phyloP scores from a whole-genome alignment of 2,113 vertebrate species.

The Eretmochelys imbricata region DNA sequence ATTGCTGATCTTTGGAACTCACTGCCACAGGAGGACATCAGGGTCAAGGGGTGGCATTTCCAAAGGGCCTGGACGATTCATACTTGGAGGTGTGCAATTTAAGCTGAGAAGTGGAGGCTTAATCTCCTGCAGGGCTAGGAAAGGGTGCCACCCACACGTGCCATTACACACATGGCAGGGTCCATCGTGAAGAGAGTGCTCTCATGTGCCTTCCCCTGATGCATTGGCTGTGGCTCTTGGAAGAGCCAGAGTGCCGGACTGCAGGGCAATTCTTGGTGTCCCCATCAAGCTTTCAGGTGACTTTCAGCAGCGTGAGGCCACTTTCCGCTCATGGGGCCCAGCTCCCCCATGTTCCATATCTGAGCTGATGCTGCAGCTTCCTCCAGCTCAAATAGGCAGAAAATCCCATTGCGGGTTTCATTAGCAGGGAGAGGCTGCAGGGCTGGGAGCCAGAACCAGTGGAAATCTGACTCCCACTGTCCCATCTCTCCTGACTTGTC shows the following conservation, averaged over 20 bases:
- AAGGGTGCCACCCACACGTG: too few species aligned
- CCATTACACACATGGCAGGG: too few species aligned
- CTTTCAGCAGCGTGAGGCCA: not conserved
- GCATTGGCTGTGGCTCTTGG: too few species aligned
- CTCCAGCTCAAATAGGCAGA: not conserved
- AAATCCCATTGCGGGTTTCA: not conserved
- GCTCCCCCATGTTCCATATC: not conserved
- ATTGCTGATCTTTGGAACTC: not conserved
- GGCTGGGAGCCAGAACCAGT: not conserved
- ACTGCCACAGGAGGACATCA: not conserved
- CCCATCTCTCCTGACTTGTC: not conserved
- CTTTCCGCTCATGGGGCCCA: not conserved
- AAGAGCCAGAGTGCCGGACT: too few species aligned
- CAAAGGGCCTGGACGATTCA: not conserved
- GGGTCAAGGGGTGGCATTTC: not conserved
- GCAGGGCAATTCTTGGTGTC: not conserved
- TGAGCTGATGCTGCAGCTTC: not conserved
- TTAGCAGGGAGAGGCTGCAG: not conserved
- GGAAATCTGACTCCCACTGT: not conserved
- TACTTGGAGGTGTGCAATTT: not conserved
- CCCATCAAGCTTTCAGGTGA: not conserved
- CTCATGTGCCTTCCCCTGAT: too few species aligned
- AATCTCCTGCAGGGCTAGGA: too few species aligned
- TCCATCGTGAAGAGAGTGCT: too few species aligned
- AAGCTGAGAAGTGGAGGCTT: not conserved